A percentile compares a stretch with the other conserved stretches of the same genome.
phyloP scores from a whole-genome alignment of 2,888 invertebrate species.

The Microplitis deprimator region DNA sequence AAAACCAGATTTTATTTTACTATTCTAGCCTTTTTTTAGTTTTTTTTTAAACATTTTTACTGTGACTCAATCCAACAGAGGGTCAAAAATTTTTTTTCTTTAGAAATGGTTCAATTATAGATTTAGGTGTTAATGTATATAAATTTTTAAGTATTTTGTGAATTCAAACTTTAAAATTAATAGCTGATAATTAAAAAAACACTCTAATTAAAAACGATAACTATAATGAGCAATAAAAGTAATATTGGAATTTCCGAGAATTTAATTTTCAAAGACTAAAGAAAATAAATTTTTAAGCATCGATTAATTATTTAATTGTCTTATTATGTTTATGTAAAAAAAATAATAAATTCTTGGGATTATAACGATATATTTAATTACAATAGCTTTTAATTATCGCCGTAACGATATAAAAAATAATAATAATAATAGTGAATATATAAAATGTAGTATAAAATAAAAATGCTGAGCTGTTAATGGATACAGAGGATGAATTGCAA shows the following conservation, averaged over 20 bases:
- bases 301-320: neutral
- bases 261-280: neutral
- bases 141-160: neutral
- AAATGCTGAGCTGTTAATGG: neutral
- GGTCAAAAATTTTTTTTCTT: neutral
- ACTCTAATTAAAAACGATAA: too few relatives aligned
- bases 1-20: neutral
- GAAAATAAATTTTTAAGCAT: neutral
- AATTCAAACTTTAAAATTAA: too few relatives aligned
- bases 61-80: neutral
- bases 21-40: conserved; percentile 10
- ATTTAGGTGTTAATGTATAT: neutral
- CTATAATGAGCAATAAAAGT: too few relatives aligned
- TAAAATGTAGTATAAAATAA: conserved; percentile 2
- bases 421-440: neutral
- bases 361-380: conserved; percentile 2
- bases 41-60: conserved; percentile 6
- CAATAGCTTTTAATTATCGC: neutral
- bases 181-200: too few relatives aligned
- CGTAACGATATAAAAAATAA: neutral
- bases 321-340: conserved; percentile 3
- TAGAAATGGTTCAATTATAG: neutral
- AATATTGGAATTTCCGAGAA: neutral
- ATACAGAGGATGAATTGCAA: conserved; percentile 21
- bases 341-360: neutral